Evolutionary conservation across 2,113 vertebrate genomes (phyloP).

Genomic region (Pterocles gutturalis): DNA sequence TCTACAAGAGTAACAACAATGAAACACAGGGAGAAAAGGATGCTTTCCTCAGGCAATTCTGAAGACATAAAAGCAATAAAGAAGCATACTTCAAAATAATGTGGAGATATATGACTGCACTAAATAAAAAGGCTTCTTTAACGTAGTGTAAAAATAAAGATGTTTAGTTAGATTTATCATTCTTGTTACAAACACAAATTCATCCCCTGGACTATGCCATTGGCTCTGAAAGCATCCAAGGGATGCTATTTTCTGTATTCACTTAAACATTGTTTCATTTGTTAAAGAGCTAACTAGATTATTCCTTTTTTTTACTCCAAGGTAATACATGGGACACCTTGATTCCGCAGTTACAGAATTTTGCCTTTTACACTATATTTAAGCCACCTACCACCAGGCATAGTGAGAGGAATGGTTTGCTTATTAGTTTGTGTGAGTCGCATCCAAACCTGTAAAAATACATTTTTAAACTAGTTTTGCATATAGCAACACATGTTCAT

Average conservation of each 20-base stretch:
- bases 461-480: not conserved
- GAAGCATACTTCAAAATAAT: slow-evolving; percentile 74
- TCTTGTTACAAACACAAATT: slow-evolving; percentile 51
- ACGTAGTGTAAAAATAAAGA: slow-evolving; percentile 69
- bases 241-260: slow-evolving; percentile 42
- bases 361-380: not conserved
- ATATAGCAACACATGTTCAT: not conserved
- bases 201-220: not conserved
- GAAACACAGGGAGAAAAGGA: slow-evolving; percentile 56
- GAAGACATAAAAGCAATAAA: slow-evolving; percentile 74
- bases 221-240: not conserved
- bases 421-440: not conserved
- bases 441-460: not conserved
- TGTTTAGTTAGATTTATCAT: slow-evolving; percentile 75
- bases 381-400: not conserved
- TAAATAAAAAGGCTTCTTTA: slow-evolving; percentile 78
- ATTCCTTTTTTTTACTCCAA: not conserved
- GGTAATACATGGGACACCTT: not conserved
- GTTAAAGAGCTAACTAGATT: slow-evolving; percentile 28
- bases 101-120: slow-evolving; percentile 74
- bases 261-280: slow-evolving; percentile 46
- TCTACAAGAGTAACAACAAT: slow-evolving; percentile 61
- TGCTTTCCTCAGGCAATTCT: slow-evolving; percentile 71
- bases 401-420: not conserved
- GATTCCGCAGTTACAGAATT: not conserved